Conservation (phyloP, 2,888 invertebrate genomes). For the Drosophila atripex region DNA sequence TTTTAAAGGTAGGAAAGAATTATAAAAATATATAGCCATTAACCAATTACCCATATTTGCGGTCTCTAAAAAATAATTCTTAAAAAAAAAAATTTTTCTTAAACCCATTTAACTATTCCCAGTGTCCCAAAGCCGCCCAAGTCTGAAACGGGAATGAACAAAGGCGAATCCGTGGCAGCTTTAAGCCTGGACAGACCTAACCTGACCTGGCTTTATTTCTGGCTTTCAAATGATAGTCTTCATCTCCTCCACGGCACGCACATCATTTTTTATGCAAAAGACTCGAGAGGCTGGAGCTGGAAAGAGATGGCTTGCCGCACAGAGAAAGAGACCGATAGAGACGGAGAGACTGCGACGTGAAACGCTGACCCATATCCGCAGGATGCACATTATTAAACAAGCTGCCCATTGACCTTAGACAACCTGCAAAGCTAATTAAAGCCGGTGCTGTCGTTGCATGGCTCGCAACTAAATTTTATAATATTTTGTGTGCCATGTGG, state of each 20-base stretch:
- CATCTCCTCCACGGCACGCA: constrained; percentile 50
- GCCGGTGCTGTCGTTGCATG: constrained; percentile 1
- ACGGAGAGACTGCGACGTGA: constrained; percentile 7
- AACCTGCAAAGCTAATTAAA: constrained; percentile 60
- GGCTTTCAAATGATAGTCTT: constrained; percentile 25
- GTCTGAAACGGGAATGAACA: constrained; percentile 29
- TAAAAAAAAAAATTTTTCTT: too few relatives aligned
- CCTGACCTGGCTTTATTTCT: constrained; percentile 48
- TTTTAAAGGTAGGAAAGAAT: too few relatives aligned
- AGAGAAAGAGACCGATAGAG: neutral
- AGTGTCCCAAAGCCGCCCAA: constrained; percentile 8
- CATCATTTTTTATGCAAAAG: constrained; percentile 66
- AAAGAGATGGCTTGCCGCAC: constrained; percentile 8
- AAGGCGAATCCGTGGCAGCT: constrained; percentile 46
- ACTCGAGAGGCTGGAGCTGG: neutral
- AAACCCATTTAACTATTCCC: neutral
- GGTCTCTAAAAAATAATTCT: too few relatives aligned
- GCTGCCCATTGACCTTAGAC: constrained; percentile 68
- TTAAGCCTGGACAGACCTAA: constrained; percentile 54
- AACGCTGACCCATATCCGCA: constrained; percentile 60
- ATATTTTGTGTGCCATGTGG: too few relatives aligned
- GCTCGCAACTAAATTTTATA: constrained; percentile 18
- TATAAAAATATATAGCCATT: too few relatives aligned
- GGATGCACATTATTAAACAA: constrained; percentile 46
- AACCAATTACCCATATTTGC: too few relatives aligned